Conservation (phyloP, 2,797 vertebrate genomes). For the Spinus pinus region DNA sequence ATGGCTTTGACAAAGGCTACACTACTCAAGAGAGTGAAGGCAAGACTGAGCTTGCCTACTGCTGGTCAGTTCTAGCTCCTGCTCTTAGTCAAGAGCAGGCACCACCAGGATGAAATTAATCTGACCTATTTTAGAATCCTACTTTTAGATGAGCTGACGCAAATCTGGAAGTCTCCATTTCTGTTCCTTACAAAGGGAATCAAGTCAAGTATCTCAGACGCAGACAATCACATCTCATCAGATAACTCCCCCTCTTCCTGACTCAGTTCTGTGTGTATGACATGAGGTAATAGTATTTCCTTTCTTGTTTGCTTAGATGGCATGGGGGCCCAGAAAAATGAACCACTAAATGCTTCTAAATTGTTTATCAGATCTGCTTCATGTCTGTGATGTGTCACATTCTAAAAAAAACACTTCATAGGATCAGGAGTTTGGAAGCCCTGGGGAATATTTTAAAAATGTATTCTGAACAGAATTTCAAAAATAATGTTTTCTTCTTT, state of each 20-base stretch:
- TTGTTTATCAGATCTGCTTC: not conserved
- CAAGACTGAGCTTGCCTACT: not conserved
- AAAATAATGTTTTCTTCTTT: not conserved
- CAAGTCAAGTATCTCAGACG: not conserved
- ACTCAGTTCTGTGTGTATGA: not conserved
- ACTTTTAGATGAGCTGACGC: not conserved
- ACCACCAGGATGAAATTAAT: not conserved
- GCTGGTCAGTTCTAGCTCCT: not conserved
- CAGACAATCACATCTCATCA: not conserved
- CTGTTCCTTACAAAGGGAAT: constrained; percentile 3
- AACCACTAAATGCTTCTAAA: not conserved
- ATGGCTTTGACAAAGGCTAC: not conserved
- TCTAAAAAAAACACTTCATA: not conserved
- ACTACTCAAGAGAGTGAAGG: not conserved
- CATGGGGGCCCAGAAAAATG: not conserved
- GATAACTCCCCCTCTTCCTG: constrained; percentile 33
- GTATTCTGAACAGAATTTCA: not conserved
- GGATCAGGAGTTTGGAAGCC: not conserved
- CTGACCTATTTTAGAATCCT: not conserved
- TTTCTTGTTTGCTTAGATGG: constrained; percentile 3
- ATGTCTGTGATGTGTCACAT: not conserved
- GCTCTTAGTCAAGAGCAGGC: not conserved
- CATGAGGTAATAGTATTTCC: not conserved
- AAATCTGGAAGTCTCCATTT: constrained; percentile 37
- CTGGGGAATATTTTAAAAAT: not conserved